phyloP scores from a whole-genome alignment of 2,888 invertebrate species.

The Harpalus rufipes region DNA sequence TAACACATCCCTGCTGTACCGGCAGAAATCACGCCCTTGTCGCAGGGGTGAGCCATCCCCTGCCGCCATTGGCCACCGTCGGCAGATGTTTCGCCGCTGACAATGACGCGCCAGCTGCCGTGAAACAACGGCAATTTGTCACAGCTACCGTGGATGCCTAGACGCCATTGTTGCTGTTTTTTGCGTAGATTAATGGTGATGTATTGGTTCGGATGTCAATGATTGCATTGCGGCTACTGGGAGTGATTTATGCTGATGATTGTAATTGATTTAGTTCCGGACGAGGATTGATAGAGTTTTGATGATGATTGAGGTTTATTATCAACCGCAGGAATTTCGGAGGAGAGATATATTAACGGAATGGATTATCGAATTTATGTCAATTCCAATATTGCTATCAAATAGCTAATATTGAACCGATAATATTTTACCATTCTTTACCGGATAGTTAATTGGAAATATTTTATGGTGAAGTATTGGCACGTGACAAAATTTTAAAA shows the following conservation, averaged over 20 bases:
- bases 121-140: slow-evolving; percentile 62
- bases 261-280: slow-evolving; percentile 44
- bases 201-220: slow-evolving; percentile 52
- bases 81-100: slow-evolving; percentile 55
- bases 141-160: slow-evolving; percentile 54
- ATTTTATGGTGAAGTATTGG: too few species aligned
- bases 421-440: not conserved
- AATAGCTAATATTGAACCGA: not conserved
- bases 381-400: not conserved
- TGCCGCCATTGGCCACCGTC: slow-evolving; percentile 43
- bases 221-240: slow-evolving; percentile 33
- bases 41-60: slow-evolving; percentile 42
- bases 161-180: slow-evolving; percentile 51
- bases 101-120: slow-evolving; percentile 57
- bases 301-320: slow-evolving; percentile 33
- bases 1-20: slow-evolving; percentile 22
- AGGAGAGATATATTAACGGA: not conserved
- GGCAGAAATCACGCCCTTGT: slow-evolving; percentile 56
- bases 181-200: slow-evolving; percentile 57
- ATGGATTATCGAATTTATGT: not conserved
- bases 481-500: too few species aligned
- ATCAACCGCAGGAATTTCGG: slow-evolving; percentile 18
- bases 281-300: slow-evolving; percentile 29
- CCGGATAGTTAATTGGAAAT: not conserved
- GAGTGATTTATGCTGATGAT: slow-evolving; percentile 50